Conservation (phyloP, 2,797 vertebrate species). For the Australoheros facetus region DNA sequence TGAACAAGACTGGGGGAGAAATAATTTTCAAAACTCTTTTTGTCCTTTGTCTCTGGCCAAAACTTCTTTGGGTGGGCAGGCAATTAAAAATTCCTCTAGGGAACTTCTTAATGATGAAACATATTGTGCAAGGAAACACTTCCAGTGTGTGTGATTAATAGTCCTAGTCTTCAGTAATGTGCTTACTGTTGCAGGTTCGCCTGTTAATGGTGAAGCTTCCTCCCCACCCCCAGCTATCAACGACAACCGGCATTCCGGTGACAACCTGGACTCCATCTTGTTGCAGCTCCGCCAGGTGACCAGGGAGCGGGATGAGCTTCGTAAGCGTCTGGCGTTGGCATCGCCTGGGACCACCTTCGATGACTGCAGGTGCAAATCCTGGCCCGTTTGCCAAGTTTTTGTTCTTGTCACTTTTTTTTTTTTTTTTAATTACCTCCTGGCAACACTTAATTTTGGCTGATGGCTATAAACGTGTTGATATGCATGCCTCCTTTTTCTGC, state of each 20-base stretch:
- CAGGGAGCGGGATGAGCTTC: conserved; percentile 94
- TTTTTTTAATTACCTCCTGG: not conserved
- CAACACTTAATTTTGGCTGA: conserved; percentile 9
- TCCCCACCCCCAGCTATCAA: conserved; percentile 90
- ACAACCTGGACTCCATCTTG: conserved; percentile 92
- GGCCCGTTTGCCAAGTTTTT: conserved; percentile 25
- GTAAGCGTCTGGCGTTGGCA: conserved; percentile 93
- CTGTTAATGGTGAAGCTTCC: conserved; percentile 88
- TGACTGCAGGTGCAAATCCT: conserved; percentile 87
- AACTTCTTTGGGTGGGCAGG: not conserved
- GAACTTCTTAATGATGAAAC: not conserved
- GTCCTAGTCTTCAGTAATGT: conserved; percentile 44
- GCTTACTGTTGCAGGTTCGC: conserved; percentile 85
- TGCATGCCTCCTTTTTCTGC: not conserved
- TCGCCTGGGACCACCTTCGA: conserved; percentile 96
- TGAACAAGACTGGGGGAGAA: not conserved
- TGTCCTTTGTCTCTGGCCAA: not conserved
- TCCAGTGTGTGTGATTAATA: not conserved
- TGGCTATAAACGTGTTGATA: not conserved
- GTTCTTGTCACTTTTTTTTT: not conserved
- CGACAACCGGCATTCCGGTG: conserved; percentile 88
- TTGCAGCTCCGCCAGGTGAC: conserved; percentile 96
- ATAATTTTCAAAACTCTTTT: not conserved
- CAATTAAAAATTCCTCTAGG: not conserved
- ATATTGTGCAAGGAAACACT: not conserved